Evolutionary conservation across 2,113 vertebrate species (phyloP).

Genomic region (Dipodomys ordii): DNA sequence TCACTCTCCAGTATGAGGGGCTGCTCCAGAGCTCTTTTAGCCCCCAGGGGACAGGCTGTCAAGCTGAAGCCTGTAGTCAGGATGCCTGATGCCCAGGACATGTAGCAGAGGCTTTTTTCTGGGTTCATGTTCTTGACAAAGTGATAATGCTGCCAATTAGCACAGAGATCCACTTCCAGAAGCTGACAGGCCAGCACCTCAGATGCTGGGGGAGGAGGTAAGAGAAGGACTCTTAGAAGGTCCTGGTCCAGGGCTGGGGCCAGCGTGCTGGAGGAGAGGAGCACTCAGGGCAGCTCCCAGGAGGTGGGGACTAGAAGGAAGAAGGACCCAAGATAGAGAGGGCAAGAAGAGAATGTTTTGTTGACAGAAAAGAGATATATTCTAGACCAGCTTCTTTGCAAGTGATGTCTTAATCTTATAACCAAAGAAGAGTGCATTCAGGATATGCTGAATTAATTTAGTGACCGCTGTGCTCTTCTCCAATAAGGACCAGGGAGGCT

Average conservation of each 20-base stretch:
- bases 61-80: not conserved
- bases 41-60: not conserved
- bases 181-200: conserved; percentile 9
- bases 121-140: conserved; percentile 40
- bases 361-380: conserved; percentile 84
- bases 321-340: conserved; percentile 80
- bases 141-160: conserved; percentile 81
- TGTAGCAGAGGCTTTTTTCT: conserved; percentile 61
- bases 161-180: not conserved
- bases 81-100: not conserved
- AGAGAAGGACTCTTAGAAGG: not conserved
- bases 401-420: conserved; percentile 79
- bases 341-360: conserved; percentile 80
- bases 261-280: not conserved
- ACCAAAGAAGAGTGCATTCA: conserved; percentile 62
- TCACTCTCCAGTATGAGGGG: not conserved
- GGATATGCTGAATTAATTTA: conserved; percentile 40
- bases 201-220: not conserved
- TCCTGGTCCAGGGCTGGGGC: not conserved
- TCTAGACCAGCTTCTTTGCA: conserved; percentile 67
- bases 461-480: not conserved
- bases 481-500: not conserved
- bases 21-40: not conserved
- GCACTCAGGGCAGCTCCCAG: not conserved
- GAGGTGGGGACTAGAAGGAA: not conserved